Percentiles rank a stretch among this genome's conserved stretches.
Conservation (phyloP, 2,113 vertebrate genomes). For the Trochalopteron elliotii region DNA sequence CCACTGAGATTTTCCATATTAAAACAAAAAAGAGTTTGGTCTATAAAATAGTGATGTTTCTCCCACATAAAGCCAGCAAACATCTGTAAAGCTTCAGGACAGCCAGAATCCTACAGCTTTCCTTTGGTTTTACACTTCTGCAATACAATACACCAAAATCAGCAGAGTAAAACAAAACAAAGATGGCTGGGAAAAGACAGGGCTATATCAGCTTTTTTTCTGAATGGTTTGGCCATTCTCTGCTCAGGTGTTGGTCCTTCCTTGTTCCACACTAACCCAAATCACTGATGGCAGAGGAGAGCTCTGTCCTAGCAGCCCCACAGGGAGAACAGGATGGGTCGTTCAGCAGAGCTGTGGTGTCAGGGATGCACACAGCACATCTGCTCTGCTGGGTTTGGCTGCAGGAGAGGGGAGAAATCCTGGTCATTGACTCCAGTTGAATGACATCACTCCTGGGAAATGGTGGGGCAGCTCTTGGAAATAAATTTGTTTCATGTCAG, state of each 20-base stretch:
- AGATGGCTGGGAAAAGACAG: background rate
- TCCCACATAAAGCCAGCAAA: background rate
- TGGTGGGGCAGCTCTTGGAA: background rate
- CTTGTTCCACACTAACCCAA: background rate
- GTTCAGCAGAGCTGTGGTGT: fast-evolving
- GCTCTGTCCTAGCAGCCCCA: background rate
- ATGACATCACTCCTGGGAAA: background rate
- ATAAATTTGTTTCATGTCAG: background rate
- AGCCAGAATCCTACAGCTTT: background rate
- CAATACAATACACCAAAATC: background rate
- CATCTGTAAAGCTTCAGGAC: conserved; percentile 44
- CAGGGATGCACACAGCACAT: background rate
- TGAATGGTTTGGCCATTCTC: background rate
- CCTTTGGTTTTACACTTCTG: background rate
- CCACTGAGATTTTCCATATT: conserved; percentile 55
- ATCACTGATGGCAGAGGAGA: background rate
- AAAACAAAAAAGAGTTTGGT: conserved; percentile 19
- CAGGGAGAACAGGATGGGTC: background rate
- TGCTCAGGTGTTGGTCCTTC: background rate
- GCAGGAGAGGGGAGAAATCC: background rate
- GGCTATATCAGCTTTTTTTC: background rate
- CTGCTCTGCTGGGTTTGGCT: background rate
- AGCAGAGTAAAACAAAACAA: background rate
- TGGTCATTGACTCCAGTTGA: background rate
- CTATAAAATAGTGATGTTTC: conserved; percentile 24